Percentiles rank a stretch among this genome's conserved stretches.
Conservation (phyloP, 1,140 invertebrate species). For the Zaprionus inermis region DNA sequence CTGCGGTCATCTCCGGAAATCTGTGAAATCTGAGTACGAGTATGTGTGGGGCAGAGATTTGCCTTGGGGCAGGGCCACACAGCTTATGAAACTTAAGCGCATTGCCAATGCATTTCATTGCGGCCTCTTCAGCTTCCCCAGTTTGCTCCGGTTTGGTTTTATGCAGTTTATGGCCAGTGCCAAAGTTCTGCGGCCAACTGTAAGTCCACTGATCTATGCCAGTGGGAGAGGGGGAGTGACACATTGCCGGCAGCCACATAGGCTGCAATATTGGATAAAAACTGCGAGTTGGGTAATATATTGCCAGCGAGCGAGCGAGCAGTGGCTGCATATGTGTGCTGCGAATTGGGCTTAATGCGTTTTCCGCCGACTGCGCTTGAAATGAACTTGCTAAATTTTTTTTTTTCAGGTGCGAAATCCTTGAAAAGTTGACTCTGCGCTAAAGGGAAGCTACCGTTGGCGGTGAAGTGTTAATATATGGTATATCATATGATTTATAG, state of each 20-base stretch:
- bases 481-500: conserved; percentile 3
- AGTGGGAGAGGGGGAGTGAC: conserved; percentile 15
- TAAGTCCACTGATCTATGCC: conserved; percentile 45
- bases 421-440: conserved; percentile 1
- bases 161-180: conserved; percentile 45
- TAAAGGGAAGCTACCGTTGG: neutral
- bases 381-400: neutral
- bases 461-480: conserved; percentile 6
- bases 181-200: conserved; percentile 48
- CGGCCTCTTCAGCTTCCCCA: conserved; percentile 43
- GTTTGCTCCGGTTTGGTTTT: conserved; percentile 15
- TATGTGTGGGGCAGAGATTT: conserved; percentile 5
- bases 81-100: conserved; percentile 73
- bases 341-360: conserved; percentile 27
- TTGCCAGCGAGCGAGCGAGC: neutral
- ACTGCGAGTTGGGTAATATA: conserved; percentile 46
- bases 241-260: conserved; percentile 22
- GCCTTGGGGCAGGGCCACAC: neutral
- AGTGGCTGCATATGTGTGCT: neutral
- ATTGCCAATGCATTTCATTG: conserved; percentile 59
- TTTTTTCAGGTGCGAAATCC: conserved; percentile 3
- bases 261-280: conserved; percentile 53
- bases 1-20: conserved; percentile 1
- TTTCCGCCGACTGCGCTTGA: conserved; percentile 9
- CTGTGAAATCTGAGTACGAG: conserved; percentile 10